These are phyloP conservation scores for Abscondita cerata DNA, from an alignment of 2,888 invertebrate genomes.

Conservation along the genomic window DNA sequence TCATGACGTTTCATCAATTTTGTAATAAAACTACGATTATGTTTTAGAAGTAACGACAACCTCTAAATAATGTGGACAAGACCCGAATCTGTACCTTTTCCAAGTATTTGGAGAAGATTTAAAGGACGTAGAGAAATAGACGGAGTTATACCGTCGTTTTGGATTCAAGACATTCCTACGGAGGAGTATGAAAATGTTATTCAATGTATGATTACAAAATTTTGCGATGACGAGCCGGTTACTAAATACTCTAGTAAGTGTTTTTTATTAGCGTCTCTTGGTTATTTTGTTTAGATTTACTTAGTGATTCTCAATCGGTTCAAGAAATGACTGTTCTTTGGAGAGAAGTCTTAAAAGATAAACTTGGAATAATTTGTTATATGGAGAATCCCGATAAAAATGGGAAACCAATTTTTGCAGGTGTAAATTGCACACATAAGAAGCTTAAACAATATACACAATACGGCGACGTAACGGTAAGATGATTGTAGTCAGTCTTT, in stretches of 20 bases:
- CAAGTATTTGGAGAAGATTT: constrained; percentile 60
- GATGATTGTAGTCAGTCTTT: too few relatives aligned
- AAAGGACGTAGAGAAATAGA: constrained; percentile 47
- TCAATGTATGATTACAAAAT: constrained; percentile 57
- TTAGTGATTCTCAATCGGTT: constrained; percentile 1
- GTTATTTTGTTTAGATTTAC: constrained; percentile 8
- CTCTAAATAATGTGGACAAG: constrained; percentile 58
- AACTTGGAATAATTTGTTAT: constrained; percentile 52
- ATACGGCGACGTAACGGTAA: not conserved
- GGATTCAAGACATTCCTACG: constrained; percentile 62
- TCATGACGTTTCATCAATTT: too few relatives aligned
- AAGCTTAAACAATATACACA: not conserved
- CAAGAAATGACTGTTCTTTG: constrained; percentile 27
- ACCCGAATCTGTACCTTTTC: constrained; percentile 55
- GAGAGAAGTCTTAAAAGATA: constrained; percentile 45
- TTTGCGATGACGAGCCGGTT: constrained; percentile 63
- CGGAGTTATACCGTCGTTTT: constrained; percentile 56
- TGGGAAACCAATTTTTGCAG: constrained; percentile 52
- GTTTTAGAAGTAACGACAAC: too few relatives aligned
- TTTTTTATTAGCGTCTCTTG: too few relatives aligned
- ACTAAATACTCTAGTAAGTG: constrained; percentile 58
- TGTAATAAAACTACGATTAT: too few relatives aligned
- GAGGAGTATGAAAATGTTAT: constrained; percentile 58
- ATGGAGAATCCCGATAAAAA: constrained; percentile 49
- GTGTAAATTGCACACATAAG: constrained; percentile 49